Base-by-base conservation (phyloP, 2,888 invertebrate genomes). In the Deilephila elpenor region DNA sequence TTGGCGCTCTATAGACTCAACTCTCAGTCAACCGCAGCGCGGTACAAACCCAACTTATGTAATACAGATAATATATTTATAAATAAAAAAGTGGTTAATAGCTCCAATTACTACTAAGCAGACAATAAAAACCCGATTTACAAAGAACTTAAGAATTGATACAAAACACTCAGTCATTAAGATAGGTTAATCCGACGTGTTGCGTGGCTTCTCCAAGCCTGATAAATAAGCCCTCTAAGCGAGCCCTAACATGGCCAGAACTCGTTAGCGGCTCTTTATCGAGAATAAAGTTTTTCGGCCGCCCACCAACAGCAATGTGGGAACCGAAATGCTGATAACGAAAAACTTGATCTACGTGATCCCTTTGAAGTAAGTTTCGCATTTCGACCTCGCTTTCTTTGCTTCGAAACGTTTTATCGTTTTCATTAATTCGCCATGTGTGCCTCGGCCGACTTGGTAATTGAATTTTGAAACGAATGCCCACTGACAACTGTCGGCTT, bases 181-280 rank as follows among this genome's bases (percentile, higher is more conserved):
- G 84, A 79, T 82, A 77, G 78, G 83, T 80, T 86, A 86, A 86
- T 85, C 83, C 80, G 56, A 56, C 56, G 56, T 56, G 72, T 80
- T 81, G 82, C 82, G 83, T 79, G 81, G 75, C 79, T 81, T 73
- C 81, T 78, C 80, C 81, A 81, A 79, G 79, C 77, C 80, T 79
- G 78, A 78, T 81, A 84, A 85, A 85, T 84, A 84, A 83, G 82
- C 76, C 77, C 74, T 71, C 61, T 73, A 32, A 75, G 59, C 25
- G 67, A 74, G 74, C 75, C 75, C 78, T 77, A 78, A 79, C 79
- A 84, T 82, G 84, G 80, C 73, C 74, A 83, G 86, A 89, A 89
- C 89, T 89, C 89, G 88, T 89, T 89, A 89, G 85, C 78, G 83
- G 82, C 84, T 86, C 86, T 89, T 89, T 89, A 89, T 88, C 84